Evolutionary conservation across 2,888 invertebrate genomes (phyloP), one percentile per base, ranked within the genome.

Genomic region (Pheosia gnoma): DNA sequence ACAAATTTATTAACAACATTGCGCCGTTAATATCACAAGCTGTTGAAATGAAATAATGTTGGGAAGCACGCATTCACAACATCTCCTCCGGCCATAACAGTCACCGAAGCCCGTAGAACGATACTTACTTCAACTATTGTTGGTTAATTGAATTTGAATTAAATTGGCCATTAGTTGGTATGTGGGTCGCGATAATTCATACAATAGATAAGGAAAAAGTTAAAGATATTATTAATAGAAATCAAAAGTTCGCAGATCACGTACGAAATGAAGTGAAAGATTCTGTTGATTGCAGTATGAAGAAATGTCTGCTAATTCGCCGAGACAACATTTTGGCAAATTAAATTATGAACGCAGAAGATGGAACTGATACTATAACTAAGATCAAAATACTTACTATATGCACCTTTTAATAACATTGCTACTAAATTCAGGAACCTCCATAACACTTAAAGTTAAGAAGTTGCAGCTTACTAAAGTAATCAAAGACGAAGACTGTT

Each of bases 21-120:
- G 66, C 61, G 57, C 69, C 74, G 80, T 77, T 75, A 74, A 75
- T 78, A 78, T 72, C 70, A 68, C 62, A 66, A 70, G 75, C 70
- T 65, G 79, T 77, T 75, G 79, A 83, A 84, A 85, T 87, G 85
- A 86, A 83, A 81, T 87, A 87, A 83, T 83, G 78, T 71, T 70
- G 71, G 73, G 78, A 80, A 72, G 79, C 84, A 86, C 84, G 86
- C 84, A 81, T 82, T 78, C 69, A 55, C 49, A 43, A 37, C 43
- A 47, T 13, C 11, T 37, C 55, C 55, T 55, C 39, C n/a, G 55
- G 55, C 39, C 37, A 8, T 55, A 55, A 55, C 55, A 55, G 55
- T n/a, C 0, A 9, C n/a, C 6, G 11, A 39, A 39, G 8, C 38
- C 37, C 11, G 38, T 38, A 7, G 13, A 36, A 36, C 36, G 55